Conservation (phyloP, 64 coral and sea anemone species). For the Catalaphyllia jardinei region DNA sequence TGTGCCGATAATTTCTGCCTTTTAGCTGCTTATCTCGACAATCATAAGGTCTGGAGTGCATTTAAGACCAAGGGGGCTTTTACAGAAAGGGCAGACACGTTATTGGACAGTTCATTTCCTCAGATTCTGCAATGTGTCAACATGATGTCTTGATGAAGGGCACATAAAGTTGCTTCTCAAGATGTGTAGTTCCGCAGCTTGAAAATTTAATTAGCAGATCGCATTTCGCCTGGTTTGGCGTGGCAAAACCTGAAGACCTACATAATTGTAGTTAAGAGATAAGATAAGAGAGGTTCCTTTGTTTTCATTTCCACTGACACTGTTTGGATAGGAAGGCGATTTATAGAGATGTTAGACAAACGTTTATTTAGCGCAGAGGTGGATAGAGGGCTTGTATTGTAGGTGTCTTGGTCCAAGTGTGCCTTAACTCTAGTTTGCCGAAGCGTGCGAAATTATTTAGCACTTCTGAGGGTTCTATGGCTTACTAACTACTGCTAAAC, state of each 20-base stretch:
- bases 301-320: slow-evolving; percentile 21
- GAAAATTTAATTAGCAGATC: slow-evolving; percentile 75
- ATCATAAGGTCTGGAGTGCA: slow-evolving; percentile 33
- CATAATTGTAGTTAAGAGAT: slow-evolving; percentile 66
- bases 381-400: neutral
- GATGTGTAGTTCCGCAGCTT: slow-evolving; percentile 49
- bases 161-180: slow-evolving; percentile 57
- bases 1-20: slow-evolving; percentile 37
- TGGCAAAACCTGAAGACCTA: slow-evolving; percentile 40
- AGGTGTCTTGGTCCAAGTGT: neutral
- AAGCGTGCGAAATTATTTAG: slow-evolving; percentile 9
- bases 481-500: slow-evolving; percentile 33
- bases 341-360: neutral
- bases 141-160: slow-evolving; percentile 62
- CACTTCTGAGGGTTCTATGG: neutral
- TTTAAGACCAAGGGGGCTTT: slow-evolving; percentile 32
- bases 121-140: slow-evolving; percentile 46
- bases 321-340: neutral
- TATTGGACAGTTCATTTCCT: slow-evolving; percentile 44
- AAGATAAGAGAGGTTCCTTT: slow-evolving; percentile 61
- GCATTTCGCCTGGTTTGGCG: slow-evolving; percentile 68
- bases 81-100: slow-evolving; percentile 6
- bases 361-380: neutral
- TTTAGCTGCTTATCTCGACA: slow-evolving; percentile 44
- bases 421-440: neutral